Evolutionary conservation across 2,113 vertebrate species (phyloP).

Genomic region (Toxotes chatareus): DNA sequence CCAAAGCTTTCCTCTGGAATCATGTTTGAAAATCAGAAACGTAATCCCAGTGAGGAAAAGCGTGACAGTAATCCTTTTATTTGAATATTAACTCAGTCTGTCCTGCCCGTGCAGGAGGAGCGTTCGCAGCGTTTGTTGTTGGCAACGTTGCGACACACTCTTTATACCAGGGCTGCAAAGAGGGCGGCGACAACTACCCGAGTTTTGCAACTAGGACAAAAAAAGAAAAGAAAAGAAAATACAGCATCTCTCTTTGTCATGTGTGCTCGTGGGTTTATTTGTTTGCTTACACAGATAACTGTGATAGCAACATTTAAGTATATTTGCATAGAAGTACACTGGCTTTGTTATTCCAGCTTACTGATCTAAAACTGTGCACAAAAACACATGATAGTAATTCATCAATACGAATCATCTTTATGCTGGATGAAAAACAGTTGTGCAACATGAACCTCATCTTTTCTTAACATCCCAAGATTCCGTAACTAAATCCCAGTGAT

Average conservation of each 20-base stretch:
- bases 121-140: conserved; percentile 35
- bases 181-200: conserved; percentile 64
- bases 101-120: not conserved
- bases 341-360: conserved; percentile 24
- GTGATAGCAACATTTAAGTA: not conserved
- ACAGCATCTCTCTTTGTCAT: conserved; percentile 8
- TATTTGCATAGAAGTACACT: not conserved
- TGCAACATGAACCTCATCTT: conserved; percentile 16
- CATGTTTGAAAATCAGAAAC: conserved; percentile 40
- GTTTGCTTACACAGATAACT: not conserved
- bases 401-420: not conserved
- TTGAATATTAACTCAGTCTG: not conserved
- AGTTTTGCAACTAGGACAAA: conserved; percentile 46
- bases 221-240: not conserved
- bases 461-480: conserved; percentile 17
- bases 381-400: not conserved
- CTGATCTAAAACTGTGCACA: not conserved
- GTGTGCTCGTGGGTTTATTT: conserved; percentile 16
- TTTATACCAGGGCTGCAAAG: conserved; percentile 53
- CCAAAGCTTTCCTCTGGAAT: conserved; percentile 62
- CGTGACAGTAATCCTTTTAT: not conserved
- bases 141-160: conserved; percentile 39
- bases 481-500: not conserved
- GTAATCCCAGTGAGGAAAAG: conserved; percentile 5
- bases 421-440: not conserved